These are phyloP conservation scores for Pemphigus obesinymphae DNA, from an alignment of 1,140 invertebrate species.

Conservation along the genomic window DNA sequence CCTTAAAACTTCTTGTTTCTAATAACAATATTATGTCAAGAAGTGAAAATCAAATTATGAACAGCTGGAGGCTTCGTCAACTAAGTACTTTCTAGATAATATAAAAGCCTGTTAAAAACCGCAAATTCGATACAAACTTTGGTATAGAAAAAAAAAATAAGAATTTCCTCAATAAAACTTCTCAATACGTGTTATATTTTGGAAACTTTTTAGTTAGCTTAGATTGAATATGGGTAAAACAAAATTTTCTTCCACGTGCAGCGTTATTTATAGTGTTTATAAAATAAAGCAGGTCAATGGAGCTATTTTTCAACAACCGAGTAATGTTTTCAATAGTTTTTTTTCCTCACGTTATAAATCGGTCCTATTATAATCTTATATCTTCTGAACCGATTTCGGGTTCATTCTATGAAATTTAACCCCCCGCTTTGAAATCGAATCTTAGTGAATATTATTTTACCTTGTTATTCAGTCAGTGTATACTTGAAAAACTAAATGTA, in stretches of 20 bases:
- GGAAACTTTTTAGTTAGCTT: not conserved
- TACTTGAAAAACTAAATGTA: too few species aligned
- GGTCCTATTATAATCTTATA: conserved; percentile 8
- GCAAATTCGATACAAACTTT: conserved; percentile 1
- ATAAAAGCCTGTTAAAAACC: not conserved
- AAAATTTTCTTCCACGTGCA: not conserved
- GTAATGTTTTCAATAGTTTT: not conserved
- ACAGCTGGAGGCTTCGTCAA: not conserved
- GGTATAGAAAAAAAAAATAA: not conserved
- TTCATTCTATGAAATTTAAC: not conserved
- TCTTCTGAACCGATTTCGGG: not conserved
- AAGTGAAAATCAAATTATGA: not conserved
- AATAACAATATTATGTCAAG: not conserved
- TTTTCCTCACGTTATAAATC: not conserved
- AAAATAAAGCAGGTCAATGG: not conserved
- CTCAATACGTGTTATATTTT: not conserved
- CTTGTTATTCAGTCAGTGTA: not conserved
- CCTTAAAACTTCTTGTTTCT: not conserved
- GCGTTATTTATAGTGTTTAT: not conserved
- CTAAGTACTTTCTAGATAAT: not conserved
- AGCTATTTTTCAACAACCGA: not conserved
- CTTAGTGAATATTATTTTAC: not conserved
- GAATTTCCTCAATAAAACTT: not conserved
- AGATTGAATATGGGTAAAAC: not conserved
- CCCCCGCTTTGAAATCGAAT: not conserved